Conservation (phyloP, 2,888 invertebrate genomes). For the Cephus runcator region DNA sequence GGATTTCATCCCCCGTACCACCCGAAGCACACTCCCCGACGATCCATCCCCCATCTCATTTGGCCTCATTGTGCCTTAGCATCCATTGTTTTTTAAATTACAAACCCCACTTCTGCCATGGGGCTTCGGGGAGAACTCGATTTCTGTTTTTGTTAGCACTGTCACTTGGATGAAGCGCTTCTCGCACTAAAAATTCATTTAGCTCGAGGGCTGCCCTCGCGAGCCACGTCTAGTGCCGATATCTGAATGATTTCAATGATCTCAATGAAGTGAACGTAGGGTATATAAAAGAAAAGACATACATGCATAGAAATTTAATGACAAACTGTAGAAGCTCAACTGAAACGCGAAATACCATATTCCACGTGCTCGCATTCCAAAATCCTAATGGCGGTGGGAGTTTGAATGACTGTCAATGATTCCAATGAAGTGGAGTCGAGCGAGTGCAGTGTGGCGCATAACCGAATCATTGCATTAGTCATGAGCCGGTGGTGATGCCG, state of each 20-base stretch:
- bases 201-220: constrained; percentile 25
- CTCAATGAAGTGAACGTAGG: not conserved
- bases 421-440: not conserved
- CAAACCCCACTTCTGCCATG: constrained; percentile 58
- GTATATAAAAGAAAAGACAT: not conserved
- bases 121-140: constrained; percentile 48
- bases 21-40: constrained; percentile 46
- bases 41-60: constrained; percentile 63
- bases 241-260: not conserved
- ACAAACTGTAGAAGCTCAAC: not conserved
- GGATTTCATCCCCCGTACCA: constrained; percentile 54
- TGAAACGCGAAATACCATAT: not conserved
- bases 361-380: not conserved
- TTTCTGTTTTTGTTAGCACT: constrained; percentile 57
- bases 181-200: constrained; percentile 49
- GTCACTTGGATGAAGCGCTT: constrained; percentile 58
- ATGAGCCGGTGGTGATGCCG: not conserved
- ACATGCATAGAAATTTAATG: not conserved
- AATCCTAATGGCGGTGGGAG: not conserved
- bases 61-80: constrained; percentile 63
- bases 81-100: constrained; percentile 65
- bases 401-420: not conserved
- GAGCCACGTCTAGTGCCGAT: not conserved
- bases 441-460: not conserved
- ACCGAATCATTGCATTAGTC: not conserved